Evolutionary conservation across 1,140 invertebrate species (phyloP).

Genomic region (Thrips palmi): DNA sequence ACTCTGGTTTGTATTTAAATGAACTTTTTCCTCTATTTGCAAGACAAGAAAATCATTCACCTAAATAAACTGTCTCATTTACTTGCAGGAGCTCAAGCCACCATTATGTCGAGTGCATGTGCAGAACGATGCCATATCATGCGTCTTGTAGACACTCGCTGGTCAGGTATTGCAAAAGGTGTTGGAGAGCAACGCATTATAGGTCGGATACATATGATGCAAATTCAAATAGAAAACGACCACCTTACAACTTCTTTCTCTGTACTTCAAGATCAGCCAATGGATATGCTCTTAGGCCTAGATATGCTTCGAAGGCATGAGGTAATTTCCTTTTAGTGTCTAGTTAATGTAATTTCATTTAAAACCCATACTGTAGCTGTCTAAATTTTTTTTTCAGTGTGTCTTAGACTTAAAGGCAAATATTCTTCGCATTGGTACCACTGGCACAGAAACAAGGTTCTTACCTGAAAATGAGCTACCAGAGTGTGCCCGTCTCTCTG

Average conservation of each 20-base stretch:
- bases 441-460: conserved; percentile 80
- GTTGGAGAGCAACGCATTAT: conserved; percentile 94
- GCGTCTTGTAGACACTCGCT: conserved; percentile 82
- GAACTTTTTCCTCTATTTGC: neutral
- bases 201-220: conserved; percentile 89
- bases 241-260: conserved; percentile 93
- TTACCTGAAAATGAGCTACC: conserved; percentile 74
- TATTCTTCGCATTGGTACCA: conserved; percentile 83
- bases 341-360: conserved; percentile 10
- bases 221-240: conserved; percentile 87
- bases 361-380: conserved; percentile 1
- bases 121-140: conserved; percentile 92
- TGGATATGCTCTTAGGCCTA: conserved; percentile 95
- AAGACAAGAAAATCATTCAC: too few species aligned
- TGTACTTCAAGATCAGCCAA: conserved; percentile 91
- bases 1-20: conserved; percentile 47
- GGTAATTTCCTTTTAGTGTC: conserved; percentile 24
- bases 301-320: conserved; percentile 96
- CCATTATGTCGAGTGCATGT: conserved; percentile 83
- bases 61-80: conserved; percentile 5
- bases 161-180: conserved; percentile 83
- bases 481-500: conserved; percentile 33
- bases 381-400: conserved; percentile 38
- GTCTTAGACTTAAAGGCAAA: conserved; percentile 84
- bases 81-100: conserved; percentile 65